A percentile compares a stretch with the other conserved stretches of the same genome.
Conservation (phyloP, 2,797 vertebrate species). For the Lagorchestes hirsutus region DNA sequence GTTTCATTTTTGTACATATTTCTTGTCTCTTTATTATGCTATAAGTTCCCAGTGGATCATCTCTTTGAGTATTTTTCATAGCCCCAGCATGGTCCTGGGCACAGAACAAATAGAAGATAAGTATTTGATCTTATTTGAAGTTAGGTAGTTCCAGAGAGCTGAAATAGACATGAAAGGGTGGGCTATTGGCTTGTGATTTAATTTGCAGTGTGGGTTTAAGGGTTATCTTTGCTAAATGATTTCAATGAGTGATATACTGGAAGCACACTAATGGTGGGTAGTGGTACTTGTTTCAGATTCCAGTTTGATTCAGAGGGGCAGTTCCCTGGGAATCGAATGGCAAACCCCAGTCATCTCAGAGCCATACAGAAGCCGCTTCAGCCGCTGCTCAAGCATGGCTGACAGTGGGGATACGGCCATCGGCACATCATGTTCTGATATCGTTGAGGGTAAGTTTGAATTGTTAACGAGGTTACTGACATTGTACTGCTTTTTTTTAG, state of each 20-base stretch:
- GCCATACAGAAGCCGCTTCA: slow-evolving; percentile 90
- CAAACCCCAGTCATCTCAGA: slow-evolving; percentile 91
- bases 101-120: background rate
- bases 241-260: background rate
- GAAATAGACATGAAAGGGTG: background rate
- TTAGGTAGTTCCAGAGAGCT: slow-evolving; percentile 37
- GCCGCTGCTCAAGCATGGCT: slow-evolving; percentile 87
- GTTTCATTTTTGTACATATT: background rate
- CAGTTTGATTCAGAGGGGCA: slow-evolving; percentile 68
- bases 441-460: slow-evolving; percentile 91
- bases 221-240: slow-evolving; percentile 29
- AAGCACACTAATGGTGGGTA: slow-evolving; percentile 56
- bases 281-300: slow-evolving; percentile 74
- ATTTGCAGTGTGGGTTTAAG: slow-evolving; percentile 32
- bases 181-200: background rate
- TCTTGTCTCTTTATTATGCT: background rate
- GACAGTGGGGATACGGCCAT: slow-evolving; percentile 90
- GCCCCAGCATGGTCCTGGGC: background rate
- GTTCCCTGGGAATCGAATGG: slow-evolving; percentile 90
- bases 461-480: slow-evolving; percentile 39
- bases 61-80: background rate
- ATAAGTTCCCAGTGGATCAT: background rate
- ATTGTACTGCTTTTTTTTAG: slow-evolving; percentile 30
- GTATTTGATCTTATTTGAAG: slow-evolving; percentile 34
- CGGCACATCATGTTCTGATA: slow-evolving; percentile 91